Evolutionary conservation across 2,113 vertebrate genomes (phyloP).

Genomic region (Parotia lawesii): DNA sequence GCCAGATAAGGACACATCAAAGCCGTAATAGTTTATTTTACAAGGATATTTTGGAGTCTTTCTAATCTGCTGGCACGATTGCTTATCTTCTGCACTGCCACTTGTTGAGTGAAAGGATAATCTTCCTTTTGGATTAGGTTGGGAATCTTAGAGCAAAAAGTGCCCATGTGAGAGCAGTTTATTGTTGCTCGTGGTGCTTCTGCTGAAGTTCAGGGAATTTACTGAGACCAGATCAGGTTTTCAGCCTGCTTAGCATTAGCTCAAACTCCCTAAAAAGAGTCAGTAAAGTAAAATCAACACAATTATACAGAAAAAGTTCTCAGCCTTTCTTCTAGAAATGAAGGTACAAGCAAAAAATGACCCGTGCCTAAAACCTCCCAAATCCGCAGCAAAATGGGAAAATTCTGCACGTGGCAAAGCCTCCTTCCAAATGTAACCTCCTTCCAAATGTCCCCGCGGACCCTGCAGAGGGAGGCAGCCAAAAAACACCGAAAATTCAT

Average conservation of each 20-base stretch:
- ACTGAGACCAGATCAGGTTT: background rate
- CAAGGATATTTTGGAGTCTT: background rate
- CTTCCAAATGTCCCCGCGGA: background rate
- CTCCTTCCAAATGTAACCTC: background rate
- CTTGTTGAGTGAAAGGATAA: constrained; percentile 4
- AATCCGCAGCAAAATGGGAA: fast-evolving
- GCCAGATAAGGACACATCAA: constrained; percentile 1
- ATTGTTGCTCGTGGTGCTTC: background rate
- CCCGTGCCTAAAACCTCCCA: background rate
- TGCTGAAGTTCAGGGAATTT: background rate
- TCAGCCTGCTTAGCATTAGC: background rate
- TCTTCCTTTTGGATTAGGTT: background rate
- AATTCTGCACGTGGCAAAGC: background rate
- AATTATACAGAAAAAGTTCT: background rate
- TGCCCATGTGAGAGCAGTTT: background rate
- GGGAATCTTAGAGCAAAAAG: background rate
- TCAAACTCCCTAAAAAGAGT: background rate
- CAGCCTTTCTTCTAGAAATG: background rate
- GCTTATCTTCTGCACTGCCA: background rate
- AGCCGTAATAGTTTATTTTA: background rate
- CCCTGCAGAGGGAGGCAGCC: background rate
- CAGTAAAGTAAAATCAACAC: background rate
- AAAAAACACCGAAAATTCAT: background rate
- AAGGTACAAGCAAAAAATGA: background rate
- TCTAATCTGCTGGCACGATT: background rate